A percentile compares a stretch with the other conserved stretches of the same genome.
phyloP scores from a whole-genome alignment of 2,888 invertebrate genomes.

The Drosophila ochracea region DNA sequence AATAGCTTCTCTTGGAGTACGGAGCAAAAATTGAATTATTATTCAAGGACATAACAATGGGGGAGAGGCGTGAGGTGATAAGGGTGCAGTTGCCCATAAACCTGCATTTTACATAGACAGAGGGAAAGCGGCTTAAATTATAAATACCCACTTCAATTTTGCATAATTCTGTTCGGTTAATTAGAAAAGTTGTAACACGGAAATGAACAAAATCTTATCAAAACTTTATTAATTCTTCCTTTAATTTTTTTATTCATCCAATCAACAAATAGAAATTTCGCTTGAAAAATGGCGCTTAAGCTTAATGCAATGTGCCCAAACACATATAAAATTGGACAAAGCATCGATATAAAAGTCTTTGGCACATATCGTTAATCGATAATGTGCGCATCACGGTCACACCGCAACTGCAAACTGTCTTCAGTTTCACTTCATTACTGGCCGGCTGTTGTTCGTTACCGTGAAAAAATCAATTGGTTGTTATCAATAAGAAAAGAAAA shows the following conservation, averaged over 20 bases:
- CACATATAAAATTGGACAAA: not conserved
- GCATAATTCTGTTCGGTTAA: not conserved
- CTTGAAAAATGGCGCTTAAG: not conserved
- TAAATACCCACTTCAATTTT: not conserved
- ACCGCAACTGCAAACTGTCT: conserved; percentile 32
- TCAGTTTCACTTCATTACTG: conserved; percentile 41
- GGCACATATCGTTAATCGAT: conserved; percentile 38
- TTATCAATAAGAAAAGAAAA: not conserved
- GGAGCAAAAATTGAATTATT: not conserved
- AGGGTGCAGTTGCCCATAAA: not conserved
- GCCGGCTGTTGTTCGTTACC: conserved; percentile 35
- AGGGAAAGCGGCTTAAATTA: not conserved
- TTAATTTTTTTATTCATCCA: not conserved
- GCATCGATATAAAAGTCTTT: conserved; percentile 4
- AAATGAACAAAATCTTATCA: not conserved
- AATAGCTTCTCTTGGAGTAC: not conserved
- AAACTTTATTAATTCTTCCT: not conserved
- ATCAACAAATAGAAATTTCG: not conserved
- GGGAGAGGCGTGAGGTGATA: not conserved
- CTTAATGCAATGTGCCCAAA: conserved; percentile 26
- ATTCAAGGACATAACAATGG: not conserved
- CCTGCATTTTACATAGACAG: not conserved
- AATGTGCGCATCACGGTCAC: conserved; percentile 33
- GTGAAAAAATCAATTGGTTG: conserved; percentile 70
- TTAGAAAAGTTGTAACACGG: not conserved